Evolutionary conservation across 2,797 vertebrate species (phyloP), one percentile per base, ranked within the genome.

Genomic region (Buphagus erythrorhynchus): DNA sequence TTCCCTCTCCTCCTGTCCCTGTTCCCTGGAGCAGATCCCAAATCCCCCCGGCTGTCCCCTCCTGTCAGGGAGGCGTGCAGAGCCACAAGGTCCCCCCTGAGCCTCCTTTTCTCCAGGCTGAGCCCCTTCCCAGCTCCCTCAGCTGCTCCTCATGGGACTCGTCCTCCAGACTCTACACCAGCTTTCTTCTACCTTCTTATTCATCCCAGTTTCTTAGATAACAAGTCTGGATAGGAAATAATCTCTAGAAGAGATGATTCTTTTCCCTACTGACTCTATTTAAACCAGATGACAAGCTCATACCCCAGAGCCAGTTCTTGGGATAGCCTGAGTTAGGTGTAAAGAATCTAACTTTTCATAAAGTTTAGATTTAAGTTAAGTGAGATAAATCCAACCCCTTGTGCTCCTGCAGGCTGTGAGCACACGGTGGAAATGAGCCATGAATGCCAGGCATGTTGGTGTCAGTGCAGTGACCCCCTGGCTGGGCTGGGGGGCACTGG

Each of bases 191-290:
- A 29, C 33, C 5, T 65, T 72, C 59, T 46, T 33, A 65, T 29
- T 72, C 38, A 80, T 51, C 61, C 61, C 66, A 55, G 40, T 45
- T 71, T 81, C 80, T 87, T 51, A 89, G 81, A 75, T 55, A 94
- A 80, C 48, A 40, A 77, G 45, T 20, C 76, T 24, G 36, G 31
- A 74, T 40, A 84, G 67, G 85, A 95, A 93, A 87, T 11, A 81
- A 14, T 45, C 81, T 68, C 42, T 89, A 62, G 49, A 91, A 85
- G 58, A 68, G 81, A 46, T 7, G 10, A 36, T 13, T 33, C 35
- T 74, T 80, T 51, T 51, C 46, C 79, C 76, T 74, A 3, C 26
- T 38, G 45, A 51, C 45, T 48, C 62, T 71, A 25, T 82, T 45
- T 29, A 61, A 85, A 68, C 31, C 54, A 86, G 88, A 79, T 69